Evolutionary conservation across 1,140 invertebrate species (phyloP), one percentile per base, ranked within the genome.

Genomic region (Rhagoletis zephyria): DNA sequence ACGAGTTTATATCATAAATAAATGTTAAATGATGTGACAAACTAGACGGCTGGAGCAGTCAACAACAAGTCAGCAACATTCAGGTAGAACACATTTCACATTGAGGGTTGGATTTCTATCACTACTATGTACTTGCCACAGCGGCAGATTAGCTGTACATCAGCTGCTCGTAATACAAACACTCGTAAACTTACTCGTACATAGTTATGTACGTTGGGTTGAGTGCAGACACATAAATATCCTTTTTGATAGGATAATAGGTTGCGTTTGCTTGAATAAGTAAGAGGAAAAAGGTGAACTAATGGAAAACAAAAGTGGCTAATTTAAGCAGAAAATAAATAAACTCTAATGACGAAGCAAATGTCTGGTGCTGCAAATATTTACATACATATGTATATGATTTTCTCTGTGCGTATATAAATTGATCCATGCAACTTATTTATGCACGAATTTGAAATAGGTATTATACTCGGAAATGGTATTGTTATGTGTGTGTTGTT

Each of bases 141-240:
- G 6, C 30, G 30, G 30, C 30, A 30, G 30, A 30, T 30, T 30
- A 2, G 2, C 12, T 48, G 40, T 48, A 30, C 70, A 14, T 45
- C 14, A 14, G 40, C 16, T 74, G 14, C 42, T 6, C 12, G 19
- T 70, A 14, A 30, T 30, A 30, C 30, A 30, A 30, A 30, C 30
- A 30, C 30, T 30, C 30, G 30, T 30, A 30, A 30, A 30, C 30
- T 30, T 30, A 30, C 30, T 30, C 30, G 30, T 30, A 30, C 30
- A 30, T 30, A 30, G 30, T 30, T 30, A 30, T 40, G 67, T 70
- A 56, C 74, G 19, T 81, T 81, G 48, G 74, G 45, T 81, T 81
- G 74, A 81, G 74, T 16, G 45, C 48, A 81, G 74, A 81, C 74
- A 81, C 74, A 81, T 81, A 81, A 81, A 81, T 81, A 81, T 81